A percentile compares a stretch with the other conserved stretches of the same genome.
phyloP scores from a whole-genome alignment of 2,113 vertebrate genomes.

The Elephas maximus region DNA sequence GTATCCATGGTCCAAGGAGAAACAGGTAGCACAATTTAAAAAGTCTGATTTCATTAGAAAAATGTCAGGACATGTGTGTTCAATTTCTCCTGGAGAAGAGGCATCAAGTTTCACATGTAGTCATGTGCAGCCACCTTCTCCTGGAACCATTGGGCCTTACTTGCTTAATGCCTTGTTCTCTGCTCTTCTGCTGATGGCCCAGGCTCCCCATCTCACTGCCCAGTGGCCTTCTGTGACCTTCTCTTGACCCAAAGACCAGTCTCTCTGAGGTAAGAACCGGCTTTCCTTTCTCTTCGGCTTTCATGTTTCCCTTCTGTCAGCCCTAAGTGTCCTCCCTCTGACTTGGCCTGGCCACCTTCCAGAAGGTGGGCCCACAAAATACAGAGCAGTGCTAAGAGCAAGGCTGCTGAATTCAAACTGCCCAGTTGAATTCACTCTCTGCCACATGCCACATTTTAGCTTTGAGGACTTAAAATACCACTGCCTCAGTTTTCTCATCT shows the following conservation, averaged over 20 bases:
- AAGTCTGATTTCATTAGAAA: not conserved
- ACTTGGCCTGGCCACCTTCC: not conserved
- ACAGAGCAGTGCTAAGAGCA: too few species aligned
- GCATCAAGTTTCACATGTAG: not conserved
- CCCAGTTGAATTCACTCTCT: too few species aligned
- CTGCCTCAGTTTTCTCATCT: too few species aligned
- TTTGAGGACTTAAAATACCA: too few species aligned
- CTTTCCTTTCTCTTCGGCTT: not conserved
- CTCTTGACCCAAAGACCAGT: not conserved
- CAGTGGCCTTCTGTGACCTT: not conserved
- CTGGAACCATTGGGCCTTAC: not conserved
- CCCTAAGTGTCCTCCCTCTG: too few species aligned
- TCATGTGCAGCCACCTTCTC: accelerated
- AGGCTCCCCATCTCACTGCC: not conserved
- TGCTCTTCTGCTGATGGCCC: not conserved
- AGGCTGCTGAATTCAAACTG: too few species aligned
- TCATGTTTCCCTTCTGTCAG: too few species aligned
- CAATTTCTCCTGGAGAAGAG: not conserved
- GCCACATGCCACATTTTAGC: too few species aligned
- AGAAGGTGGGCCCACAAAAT: too few species aligned
- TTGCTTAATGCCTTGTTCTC: not conserved
- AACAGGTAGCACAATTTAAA: not conserved
- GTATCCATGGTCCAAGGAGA: not conserved
- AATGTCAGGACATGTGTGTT: not conserved
- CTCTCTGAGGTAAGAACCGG: not conserved